These are phyloP conservation scores for Colletes collaris DNA, from an alignment of 2,888 invertebrate species.

Conservation along the genomic window DNA sequence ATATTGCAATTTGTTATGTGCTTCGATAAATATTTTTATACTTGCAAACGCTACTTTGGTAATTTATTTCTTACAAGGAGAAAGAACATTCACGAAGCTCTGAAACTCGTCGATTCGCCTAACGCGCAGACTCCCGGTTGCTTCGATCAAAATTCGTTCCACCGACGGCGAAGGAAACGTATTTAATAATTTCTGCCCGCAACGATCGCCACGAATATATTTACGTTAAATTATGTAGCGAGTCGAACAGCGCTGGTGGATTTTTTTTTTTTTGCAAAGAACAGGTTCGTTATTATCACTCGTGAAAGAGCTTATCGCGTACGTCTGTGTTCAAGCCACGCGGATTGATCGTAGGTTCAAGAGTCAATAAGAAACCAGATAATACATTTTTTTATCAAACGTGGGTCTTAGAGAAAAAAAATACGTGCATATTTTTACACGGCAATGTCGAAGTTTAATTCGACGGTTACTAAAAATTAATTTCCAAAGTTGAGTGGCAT, in stretches of 20 bases:
- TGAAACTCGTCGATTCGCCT: neutral
- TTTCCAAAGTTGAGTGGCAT: no score
- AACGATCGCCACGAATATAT: neutral
- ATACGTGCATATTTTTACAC: neutral
- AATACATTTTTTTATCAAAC: slow-evolving; percentile 7
- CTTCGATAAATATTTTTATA: no score
- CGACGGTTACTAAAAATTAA: no score
- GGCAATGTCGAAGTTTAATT: neutral
- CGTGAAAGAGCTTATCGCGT: slow-evolving; percentile 16
- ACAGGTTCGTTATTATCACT: slow-evolving; percentile 29
- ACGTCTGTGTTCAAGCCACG: neutral
- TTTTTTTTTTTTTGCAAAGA: neutral
- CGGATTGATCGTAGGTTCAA: slow-evolving; percentile 46
- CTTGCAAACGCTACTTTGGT: no score
- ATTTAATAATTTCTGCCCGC: neutral
- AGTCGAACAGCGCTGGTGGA: no score
- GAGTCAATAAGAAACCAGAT: slow-evolving; percentile 41
- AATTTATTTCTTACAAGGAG: no score
- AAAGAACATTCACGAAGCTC: slow-evolving; percentile 8
- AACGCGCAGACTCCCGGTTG: slow-evolving; percentile 6
- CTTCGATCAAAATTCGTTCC: neutral
- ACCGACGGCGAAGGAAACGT: neutral
- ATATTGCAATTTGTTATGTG: no score
- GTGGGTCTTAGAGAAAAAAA: neutral
- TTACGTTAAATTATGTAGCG: no score